A percentile compares a stretch with the other conserved stretches of the same genome.
Evolutionary conservation across 2,888 invertebrate species (phyloP).

Genomic region (Polydrusus cervinus): DNA sequence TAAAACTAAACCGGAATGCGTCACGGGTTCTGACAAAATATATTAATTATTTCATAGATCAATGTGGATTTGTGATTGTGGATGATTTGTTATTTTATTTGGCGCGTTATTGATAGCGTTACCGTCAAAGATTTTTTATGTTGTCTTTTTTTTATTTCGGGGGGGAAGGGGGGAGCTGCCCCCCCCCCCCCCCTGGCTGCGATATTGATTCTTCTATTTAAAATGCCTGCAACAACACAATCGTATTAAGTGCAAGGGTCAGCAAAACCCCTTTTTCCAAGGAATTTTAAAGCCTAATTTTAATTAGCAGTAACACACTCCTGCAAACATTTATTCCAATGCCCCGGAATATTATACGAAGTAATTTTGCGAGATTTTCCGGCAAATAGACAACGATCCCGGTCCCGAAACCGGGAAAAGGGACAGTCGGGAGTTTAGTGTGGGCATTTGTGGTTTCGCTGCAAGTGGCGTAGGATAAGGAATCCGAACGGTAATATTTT

Average conservation of each 20-base stretch:
- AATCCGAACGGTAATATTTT: not conserved
- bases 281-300: constrained; percentile 50
- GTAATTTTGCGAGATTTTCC: constrained; percentile 54
- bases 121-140: no score
- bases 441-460: constrained; percentile 24
- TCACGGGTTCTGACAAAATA: no score
- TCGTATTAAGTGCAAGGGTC: constrained; percentile 25
- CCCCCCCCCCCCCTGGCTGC: no score
- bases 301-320: constrained; percentile 52
- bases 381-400: constrained; percentile 48
- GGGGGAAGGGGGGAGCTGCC: no score
- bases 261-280: constrained; percentile 20
- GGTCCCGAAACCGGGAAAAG: constrained; percentile 38
- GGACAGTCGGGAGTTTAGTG: constrained; percentile 40
- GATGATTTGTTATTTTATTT: no score
- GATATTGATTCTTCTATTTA: no score
- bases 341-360: constrained; percentile 53
- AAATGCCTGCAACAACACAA: not conserved
- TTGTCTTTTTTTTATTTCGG: no score
- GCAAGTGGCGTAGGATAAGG: constrained; percentile 27
- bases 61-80: no score
- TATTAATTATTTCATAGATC: no score
- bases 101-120: no score
- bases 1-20: no score
- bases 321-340: constrained; percentile 45